These are phyloP conservation scores for Vulpes vulpes DNA, from an alignment of 2,113 vertebrate genomes.

Conservation along the genomic window DNA sequence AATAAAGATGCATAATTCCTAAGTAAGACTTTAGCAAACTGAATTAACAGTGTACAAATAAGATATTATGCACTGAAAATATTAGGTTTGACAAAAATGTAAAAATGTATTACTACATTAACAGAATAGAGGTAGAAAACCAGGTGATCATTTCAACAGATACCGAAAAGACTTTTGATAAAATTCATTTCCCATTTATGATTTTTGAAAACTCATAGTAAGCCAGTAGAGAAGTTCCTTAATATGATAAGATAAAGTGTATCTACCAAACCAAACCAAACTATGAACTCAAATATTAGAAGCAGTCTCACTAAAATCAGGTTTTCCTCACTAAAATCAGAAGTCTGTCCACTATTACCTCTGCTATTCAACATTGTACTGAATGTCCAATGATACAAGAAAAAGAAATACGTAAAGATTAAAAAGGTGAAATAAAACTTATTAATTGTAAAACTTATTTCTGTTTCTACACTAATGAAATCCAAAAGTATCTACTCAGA, in stretches of 20 bases:
- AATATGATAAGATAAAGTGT: conserved; percentile 2
- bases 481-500: background rate
- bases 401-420: background rate
- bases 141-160: background rate
- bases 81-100: background rate
- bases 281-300: background rate
- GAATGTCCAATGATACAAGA: background rate
- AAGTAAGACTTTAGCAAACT: conserved; percentile 7
- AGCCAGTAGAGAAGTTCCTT: background rate
- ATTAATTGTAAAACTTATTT: background rate
- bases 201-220: background rate
- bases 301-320: background rate
- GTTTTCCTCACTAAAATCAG: background rate
- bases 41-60: background rate
- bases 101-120: background rate
- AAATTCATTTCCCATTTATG: background rate
- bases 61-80: background rate
- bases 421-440: background rate
- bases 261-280: background rate
- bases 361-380: background rate
- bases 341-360: background rate
- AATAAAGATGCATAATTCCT: background rate
- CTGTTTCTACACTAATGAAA: background rate
- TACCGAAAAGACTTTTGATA: background rate
- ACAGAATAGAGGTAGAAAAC: background rate